These are phyloP conservation scores for Dicentrarchus labrax DNA, from an alignment of 2,113 vertebrate genomes.

Conservation along the genomic window DNA sequence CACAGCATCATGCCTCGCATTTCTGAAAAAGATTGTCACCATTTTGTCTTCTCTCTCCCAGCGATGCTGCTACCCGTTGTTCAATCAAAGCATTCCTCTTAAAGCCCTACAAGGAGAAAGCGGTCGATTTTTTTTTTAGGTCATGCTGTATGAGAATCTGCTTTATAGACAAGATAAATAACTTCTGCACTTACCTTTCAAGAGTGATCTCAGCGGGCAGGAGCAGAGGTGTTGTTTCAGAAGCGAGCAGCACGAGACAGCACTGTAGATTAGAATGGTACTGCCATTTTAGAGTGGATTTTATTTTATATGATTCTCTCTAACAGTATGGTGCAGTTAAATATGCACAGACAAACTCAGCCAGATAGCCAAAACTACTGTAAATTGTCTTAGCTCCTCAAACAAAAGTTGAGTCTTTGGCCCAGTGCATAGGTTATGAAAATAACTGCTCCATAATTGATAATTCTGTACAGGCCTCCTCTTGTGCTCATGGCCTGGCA, in stretches of 20 bases:
- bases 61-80: not conserved
- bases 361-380: not conserved
- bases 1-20: not conserved
- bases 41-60: constrained; percentile 11
- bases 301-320: not conserved
- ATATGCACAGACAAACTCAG: not conserved
- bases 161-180: constrained; percentile 28
- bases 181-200: not conserved
- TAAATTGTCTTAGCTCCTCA: not conserved
- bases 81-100: constrained; percentile 28
- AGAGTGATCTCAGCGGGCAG: constrained; percentile 1
- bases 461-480: not conserved
- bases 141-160: constrained; percentile 19
- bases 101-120: not conserved
- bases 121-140: constrained; percentile 25
- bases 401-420: constrained; percentile 9
- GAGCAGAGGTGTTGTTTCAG: constrained; percentile 15
- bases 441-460: constrained; percentile 23
- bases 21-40: not conserved
- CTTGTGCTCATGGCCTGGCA: not conserved
- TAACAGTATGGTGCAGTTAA: not conserved
- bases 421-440: constrained; percentile 9
- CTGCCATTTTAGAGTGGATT: not conserved
- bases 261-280: not conserved
- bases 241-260: not conserved